Conservation (phyloP, 2,113 vertebrate species). For the Corapipo altera region DNA sequence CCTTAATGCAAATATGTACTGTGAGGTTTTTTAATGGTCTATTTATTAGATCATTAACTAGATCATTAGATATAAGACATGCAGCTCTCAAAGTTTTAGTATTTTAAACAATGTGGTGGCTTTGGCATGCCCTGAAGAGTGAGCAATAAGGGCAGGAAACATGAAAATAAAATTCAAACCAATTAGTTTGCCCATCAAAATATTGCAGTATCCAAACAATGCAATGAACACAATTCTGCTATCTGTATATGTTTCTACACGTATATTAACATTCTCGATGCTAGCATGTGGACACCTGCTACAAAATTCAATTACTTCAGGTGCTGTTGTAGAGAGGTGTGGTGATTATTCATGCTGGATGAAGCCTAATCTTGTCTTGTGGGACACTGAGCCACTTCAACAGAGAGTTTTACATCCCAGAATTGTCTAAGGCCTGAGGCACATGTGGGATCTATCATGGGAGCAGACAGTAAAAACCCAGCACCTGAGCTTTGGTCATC, state of each 20-base stretch:
- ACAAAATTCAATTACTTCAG: neutral
- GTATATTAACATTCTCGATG: neutral
- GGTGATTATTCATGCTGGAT: neutral
- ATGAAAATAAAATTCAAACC: neutral
- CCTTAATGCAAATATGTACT: neutral
- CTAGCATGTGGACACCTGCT: neutral
- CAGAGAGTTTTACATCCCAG: neutral
- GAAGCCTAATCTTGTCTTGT: neutral
- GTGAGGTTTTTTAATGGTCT: neutral
- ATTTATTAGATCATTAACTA: slow-evolving; percentile 4
- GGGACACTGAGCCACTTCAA: neutral
- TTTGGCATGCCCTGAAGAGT: neutral
- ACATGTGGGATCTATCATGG: neutral
- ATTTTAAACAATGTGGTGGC: neutral
- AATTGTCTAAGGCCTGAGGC: neutral
- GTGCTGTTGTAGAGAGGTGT: neutral
- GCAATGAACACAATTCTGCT: neutral
- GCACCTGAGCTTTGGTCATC: neutral
- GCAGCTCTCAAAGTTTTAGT: neutral
- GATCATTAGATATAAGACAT: neutral
- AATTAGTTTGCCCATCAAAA: neutral
- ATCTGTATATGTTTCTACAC: neutral
- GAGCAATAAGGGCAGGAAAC: neutral
- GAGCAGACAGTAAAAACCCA: neutral
- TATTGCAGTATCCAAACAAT: neutral